Conservation (phyloP, 1,140 invertebrate genomes). For the Samia ricini region DNA sequence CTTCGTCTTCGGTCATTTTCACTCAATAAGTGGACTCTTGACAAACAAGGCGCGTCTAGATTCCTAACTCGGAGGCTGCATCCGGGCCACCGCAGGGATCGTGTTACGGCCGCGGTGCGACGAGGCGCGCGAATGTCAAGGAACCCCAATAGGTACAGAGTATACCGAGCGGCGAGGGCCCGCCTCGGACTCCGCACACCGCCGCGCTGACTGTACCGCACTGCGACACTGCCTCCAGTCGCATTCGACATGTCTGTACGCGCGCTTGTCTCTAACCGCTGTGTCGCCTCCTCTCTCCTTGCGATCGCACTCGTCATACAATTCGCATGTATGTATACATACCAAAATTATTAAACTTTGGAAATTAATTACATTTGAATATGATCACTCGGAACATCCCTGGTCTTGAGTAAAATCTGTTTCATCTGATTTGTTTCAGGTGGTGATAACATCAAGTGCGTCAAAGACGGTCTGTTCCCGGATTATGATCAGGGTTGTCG, state of each 20-base stretch:
- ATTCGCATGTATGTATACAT: slow-evolving; percentile 42
- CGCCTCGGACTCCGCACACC: slow-evolving; percentile 7
- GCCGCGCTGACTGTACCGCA: slow-evolving; percentile 24
- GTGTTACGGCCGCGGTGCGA: slow-evolving; percentile 54
- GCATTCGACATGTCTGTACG: slow-evolving; percentile 66
- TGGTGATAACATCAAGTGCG: slow-evolving; percentile 44
- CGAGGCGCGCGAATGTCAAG: slow-evolving; percentile 72
- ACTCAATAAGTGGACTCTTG: slow-evolving; percentile 36
- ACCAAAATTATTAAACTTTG: background rate
- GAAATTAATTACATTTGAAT: slow-evolving; percentile 1
- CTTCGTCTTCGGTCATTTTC: slow-evolving; percentile 40
- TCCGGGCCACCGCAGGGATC: slow-evolving; percentile 69
- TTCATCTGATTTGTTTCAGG: slow-evolving; percentile 33
- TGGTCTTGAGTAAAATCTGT: background rate
- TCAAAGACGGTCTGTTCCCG: slow-evolving; percentile 54
- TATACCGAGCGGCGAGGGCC: slow-evolving; percentile 17
- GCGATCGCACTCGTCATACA: slow-evolving; percentile 28
- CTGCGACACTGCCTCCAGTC: slow-evolving; percentile 40
- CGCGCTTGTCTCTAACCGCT: slow-evolving; percentile 56
- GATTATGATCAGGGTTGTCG: slow-evolving; percentile 60
- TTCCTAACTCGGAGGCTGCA: slow-evolving; percentile 67
- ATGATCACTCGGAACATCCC: background rate
- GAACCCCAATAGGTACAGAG: too few species aligned
- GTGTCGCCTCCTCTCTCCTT: slow-evolving; percentile 48
- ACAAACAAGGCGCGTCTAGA: slow-evolving; percentile 64